These are phyloP conservation scores for Drosophila incognita DNA, from an alignment of 2,888 invertebrate genomes.

Conservation along the genomic window DNA sequence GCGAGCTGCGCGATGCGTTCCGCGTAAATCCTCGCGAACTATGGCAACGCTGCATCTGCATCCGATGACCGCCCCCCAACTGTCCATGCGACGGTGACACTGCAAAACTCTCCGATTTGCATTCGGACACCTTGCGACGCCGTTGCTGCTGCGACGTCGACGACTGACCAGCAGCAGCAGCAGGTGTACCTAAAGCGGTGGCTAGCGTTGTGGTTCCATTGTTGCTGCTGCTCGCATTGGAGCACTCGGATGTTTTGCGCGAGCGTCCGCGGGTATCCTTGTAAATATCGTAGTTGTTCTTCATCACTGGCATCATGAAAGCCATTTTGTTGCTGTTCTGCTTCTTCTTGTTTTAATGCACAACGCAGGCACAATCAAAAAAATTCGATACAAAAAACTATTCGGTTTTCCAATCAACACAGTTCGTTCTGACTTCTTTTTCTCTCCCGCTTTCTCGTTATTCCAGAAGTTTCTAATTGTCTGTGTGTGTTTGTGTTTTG, in stretches of 20 bases:
- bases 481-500: slow-evolving; percentile 2
- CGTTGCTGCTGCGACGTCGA: slow-evolving; percentile 75
- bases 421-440: slow-evolving; percentile 18
- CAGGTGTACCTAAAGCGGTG: slow-evolving; percentile 86
- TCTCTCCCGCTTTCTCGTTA: slow-evolving; percentile 13
- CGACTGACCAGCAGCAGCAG: slow-evolving; percentile 3
- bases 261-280: slow-evolving; percentile 91
- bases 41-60: slow-evolving; percentile 84
- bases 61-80: slow-evolving; percentile 82
- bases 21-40: slow-evolving; percentile 88
- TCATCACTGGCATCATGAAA: slow-evolving; percentile 97
- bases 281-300: slow-evolving; percentile 97
- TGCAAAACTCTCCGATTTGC: slow-evolving; percentile 86
- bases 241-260: slow-evolving; percentile 91
- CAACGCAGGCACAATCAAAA: slow-evolving; percentile 20
- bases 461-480: slow-evolving; percentile 32
- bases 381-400: slow-evolving; percentile 6
- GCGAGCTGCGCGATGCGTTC: slow-evolving; percentile 87
- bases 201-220: slow-evolving; percentile 86
- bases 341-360: slow-evolving; percentile 3
- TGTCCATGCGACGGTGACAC: slow-evolving; percentile 85
- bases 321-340: slow-evolving; percentile 87
- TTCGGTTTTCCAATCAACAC: slow-evolving; percentile 12
- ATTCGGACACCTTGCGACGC: slow-evolving; percentile 86
- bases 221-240: slow-evolving; percentile 86